These are phyloP conservation scores for Corythoichthys haematopterus DNA, from an alignment of 2,113 vertebrate species.

Conservation along the genomic window DNA sequence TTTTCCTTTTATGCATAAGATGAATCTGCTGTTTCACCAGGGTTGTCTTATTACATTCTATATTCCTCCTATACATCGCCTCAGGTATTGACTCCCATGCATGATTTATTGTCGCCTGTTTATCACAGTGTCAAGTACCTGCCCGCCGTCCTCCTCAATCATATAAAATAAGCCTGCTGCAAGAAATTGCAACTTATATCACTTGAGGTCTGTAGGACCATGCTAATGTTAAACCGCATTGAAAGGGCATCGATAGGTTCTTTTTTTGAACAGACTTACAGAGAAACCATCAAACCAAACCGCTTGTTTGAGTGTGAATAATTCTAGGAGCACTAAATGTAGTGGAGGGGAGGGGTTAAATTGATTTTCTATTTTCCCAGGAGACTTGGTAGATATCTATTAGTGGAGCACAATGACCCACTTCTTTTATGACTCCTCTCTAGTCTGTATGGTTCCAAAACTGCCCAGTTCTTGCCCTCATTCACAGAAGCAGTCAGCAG, in stretches of 20 bases:
- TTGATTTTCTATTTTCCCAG: slow-evolving; percentile 15
- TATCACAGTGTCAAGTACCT: slow-evolving; percentile 19
- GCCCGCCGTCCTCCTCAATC: neutral
- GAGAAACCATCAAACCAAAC: neutral
- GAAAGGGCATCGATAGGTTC: neutral
- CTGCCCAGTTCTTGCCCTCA: neutral
- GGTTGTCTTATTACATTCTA: neutral
- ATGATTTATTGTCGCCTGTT: slow-evolving; percentile 30
- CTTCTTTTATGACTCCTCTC: slow-evolving; percentile 23
- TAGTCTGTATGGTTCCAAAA: slow-evolving; percentile 1
- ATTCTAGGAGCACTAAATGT: slow-evolving; percentile 7
- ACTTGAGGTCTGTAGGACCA: neutral
- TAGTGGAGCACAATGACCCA: slow-evolving; percentile 38
- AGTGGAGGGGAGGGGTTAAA: slow-evolving; percentile 4
- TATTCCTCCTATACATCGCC: slow-evolving; percentile 8
- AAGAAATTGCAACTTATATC: neutral
- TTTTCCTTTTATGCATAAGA: neutral
- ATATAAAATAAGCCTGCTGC: neutral
- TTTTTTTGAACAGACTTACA: neutral
- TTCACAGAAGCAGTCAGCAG: neutral
- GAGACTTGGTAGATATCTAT: slow-evolving; percentile 27
- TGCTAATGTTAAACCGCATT: neutral
- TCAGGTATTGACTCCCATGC: slow-evolving; percentile 36
- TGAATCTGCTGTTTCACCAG: neutral
- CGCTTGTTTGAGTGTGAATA: neutral